Percentiles rank a stretch among this genome's conserved stretches.
Evolutionary conservation across 1,140 invertebrate genomes (phyloP).

Genomic region (Cydia amplana): DNA sequence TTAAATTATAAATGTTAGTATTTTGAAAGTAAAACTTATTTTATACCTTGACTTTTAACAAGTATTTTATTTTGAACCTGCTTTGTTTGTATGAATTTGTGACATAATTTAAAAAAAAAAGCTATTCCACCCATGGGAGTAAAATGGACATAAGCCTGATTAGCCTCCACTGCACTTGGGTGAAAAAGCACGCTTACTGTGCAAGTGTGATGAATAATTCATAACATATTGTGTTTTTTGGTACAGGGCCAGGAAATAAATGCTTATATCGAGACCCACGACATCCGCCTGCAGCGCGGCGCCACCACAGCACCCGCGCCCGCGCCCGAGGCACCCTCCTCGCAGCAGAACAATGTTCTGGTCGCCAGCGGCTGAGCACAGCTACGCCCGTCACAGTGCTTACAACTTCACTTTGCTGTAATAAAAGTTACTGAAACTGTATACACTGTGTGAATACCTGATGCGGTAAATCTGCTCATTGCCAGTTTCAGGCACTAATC

Average conservation of each 20-base stretch:
- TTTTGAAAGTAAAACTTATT: too few species aligned
- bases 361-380: conserved; percentile 74
- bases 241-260: conserved; percentile 91
- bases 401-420: not conserved
- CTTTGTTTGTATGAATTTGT: too few species aligned
- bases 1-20: too few species aligned
- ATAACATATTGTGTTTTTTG: not conserved
- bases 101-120: too few species aligned
- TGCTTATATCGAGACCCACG: conserved; percentile 94
- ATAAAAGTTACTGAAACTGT: not conserved
- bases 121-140: too few species aligned
- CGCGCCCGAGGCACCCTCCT: conserved; percentile 43
- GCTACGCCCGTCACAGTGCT: not conserved
- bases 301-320: conserved; percentile 62
- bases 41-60: too few species aligned
- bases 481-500: not conserved
- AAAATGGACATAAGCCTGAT: too few species aligned
- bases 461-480: not conserved
- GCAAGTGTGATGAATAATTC: too few species aligned
- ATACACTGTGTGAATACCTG: not conserved
- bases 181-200: too few species aligned
- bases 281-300: conserved; percentile 88
- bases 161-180: too few species aligned
- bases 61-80: too few species aligned
- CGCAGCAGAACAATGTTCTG: conserved; percentile 81